Conservation (phyloP, 2,113 vertebrate species). For the Phrynocephalus versicolor region DNA sequence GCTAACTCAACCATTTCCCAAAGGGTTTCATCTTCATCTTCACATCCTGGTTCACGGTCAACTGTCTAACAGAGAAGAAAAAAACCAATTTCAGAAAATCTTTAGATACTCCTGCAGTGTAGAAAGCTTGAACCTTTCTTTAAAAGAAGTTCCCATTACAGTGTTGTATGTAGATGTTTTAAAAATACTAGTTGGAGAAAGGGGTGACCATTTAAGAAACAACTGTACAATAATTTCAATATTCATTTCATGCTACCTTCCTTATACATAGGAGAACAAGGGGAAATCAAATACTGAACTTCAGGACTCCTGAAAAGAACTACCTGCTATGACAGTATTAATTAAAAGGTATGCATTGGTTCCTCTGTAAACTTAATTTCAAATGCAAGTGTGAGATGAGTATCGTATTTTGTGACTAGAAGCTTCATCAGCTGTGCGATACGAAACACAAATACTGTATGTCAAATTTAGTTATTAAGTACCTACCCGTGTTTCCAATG, state of each 20-base stretch:
- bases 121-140: not conserved
- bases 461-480: constrained; percentile 51
- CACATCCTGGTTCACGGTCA: constrained; percentile 81
- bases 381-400: not conserved
- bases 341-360: not conserved
- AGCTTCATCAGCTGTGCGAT: fast-evolving
- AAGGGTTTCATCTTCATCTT: constrained; percentile 89
- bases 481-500: constrained; percentile 89
- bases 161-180: not conserved
- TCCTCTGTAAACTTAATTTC: no score
- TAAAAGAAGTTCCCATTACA: not conserved
- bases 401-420: not conserved
- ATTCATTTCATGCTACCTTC: not conserved
- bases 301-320: not conserved
- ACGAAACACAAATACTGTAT: not conserved
- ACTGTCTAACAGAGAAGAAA: constrained; percentile 75
- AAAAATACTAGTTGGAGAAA: not conserved
- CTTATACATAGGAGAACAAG: not conserved
- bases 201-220: not conserved
- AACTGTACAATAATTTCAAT: constrained; percentile 7
- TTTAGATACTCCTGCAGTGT: not conserved
- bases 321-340: not conserved
- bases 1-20: constrained; percentile 91
- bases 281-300: not conserved
- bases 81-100: not conserved